Conservation (phyloP, 2,888 invertebrate genomes). For the Piscicola geometra region DNA sequence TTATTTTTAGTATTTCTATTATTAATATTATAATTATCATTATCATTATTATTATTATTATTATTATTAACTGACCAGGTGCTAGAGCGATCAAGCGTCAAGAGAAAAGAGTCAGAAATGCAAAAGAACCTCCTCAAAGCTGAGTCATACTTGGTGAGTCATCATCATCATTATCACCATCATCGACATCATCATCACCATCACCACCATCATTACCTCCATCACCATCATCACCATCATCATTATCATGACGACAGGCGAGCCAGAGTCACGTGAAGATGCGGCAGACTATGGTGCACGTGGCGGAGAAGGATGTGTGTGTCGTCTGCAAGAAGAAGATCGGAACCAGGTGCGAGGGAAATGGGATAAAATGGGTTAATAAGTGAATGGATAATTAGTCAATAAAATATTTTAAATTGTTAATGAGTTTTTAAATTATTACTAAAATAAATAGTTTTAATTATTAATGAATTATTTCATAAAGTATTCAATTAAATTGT, state of each 20-base stretch:
- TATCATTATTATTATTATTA: neutral
- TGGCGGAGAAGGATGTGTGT: conserved; percentile 66
- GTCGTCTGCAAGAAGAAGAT: conserved; percentile 88
- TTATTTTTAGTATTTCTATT: neutral
- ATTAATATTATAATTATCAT: neutral
- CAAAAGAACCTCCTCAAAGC: neutral
- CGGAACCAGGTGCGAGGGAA: conserved; percentile 81
- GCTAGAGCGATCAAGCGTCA: neutral
- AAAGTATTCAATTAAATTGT: too few species aligned
- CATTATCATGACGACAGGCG: neutral
- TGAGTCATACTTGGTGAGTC: conserved; percentile 3
- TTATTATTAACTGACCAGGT: neutral
- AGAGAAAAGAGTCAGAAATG: conserved; percentile 13
- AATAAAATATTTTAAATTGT: neutral
- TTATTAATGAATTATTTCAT: neutral
- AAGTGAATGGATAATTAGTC: neutral
- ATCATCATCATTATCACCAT: conserved; percentile 11
- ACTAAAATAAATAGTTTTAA: neutral
- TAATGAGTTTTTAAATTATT: neutral
- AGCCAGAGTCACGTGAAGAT: neutral
- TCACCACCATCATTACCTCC: neutral
- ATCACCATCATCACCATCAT: neutral
- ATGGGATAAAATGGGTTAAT: too few species aligned
- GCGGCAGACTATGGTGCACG: neutral
- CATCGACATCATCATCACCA: conserved; percentile 7